Evolutionary conservation across 2,888 invertebrate genomes (phyloP), one percentile per base, ranked within the genome.

Genomic region (Nomada lathburiana): DNA sequence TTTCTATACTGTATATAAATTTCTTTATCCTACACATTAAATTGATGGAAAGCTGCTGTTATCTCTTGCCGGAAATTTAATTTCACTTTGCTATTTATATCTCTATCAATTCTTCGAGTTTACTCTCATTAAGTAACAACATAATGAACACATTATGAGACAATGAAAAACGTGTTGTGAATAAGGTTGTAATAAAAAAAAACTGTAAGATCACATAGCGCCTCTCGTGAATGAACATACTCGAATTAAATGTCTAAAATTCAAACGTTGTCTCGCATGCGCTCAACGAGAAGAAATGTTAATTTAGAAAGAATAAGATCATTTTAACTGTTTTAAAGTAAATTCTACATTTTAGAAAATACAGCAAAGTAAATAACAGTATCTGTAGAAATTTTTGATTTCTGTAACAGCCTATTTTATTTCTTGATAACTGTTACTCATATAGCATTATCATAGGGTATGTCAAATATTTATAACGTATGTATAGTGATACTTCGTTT

Each of bases 391-490:
- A 86, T 82, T 62, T 79, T 85, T 80, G 77, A 87, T 86, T 87
- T 89, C 65, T 77, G 80, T 83, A 86, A 86, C 83, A 88, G 84
- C 69, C 78, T 57, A 23, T 69, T 74, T 87, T 88, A 80, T 86
- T 88, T 86, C 67, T 86, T 80, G 77, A 85, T 80, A 87, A 90
- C 89, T 88, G 89, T 90, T 89, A 90, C 86, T 89, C 78, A 86
- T 90, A 89, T 89, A 91, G 90, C 76, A 88, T 86, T 90, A 90
- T 89, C 85, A 90, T 90, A 88, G 85, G 86, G 87, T 90, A 89
- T 90, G 89, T 90, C 89, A 91, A 90, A 84, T 89, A 88, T 91
- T 89, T 89, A 86, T 90, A 91, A 90, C 87, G 83, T 85, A 82
- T 84, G 86, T 87, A 89, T 88, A 87, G 86, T 87, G 88, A 89